A percentile compares a stretch with the other conserved stretches of the same genome.
phyloP scores from a whole-genome alignment of 1,140 invertebrate genomes.

The Papilio glaucus region DNA sequence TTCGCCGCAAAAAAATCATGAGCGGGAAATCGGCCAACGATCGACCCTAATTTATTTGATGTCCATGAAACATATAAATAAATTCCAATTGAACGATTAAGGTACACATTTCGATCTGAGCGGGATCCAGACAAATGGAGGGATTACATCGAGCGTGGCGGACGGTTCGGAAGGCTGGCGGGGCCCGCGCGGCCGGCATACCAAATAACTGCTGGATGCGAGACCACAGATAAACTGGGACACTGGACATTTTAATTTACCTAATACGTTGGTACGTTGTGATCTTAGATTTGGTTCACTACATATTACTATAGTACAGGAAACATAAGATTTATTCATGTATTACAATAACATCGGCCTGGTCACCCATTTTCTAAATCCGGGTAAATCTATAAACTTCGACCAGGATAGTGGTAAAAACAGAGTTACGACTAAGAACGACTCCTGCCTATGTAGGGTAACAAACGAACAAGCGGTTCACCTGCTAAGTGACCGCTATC shows the following conservation, averaged over 20 bases:
- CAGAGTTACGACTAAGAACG: too few species aligned
- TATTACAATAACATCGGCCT: too few species aligned
- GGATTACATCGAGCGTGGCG: slow-evolving; percentile 43
- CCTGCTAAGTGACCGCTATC: too few species aligned
- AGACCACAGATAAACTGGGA: background rate
- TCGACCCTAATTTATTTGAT: slow-evolving; percentile 44
- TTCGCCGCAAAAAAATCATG: slow-evolving; percentile 19
- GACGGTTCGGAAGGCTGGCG: slow-evolving; percentile 1
- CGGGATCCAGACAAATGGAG: slow-evolving; percentile 49
- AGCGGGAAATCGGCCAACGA: slow-evolving; percentile 22
- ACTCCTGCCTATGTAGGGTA: too few species aligned
- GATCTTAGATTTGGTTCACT: too few species aligned
- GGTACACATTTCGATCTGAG: slow-evolving; percentile 49
- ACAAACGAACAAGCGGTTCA: too few species aligned
- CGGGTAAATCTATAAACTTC: too few species aligned
- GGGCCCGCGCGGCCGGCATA: slow-evolving; percentile 44
- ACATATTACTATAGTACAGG: too few species aligned
- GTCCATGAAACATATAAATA: slow-evolving; percentile 47
- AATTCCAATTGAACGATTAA: slow-evolving; percentile 58
- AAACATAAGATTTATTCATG: too few species aligned
- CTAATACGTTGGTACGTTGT: too few species aligned
- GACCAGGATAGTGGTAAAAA: too few species aligned
- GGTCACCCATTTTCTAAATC: too few species aligned
- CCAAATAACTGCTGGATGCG: slow-evolving; percentile 20
- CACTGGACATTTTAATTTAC: slow-evolving; percentile 2